These are phyloP conservation scores for Botia almorhae DNA, from an alignment of 2,797 vertebrate species.

Conservation along the genomic window DNA sequence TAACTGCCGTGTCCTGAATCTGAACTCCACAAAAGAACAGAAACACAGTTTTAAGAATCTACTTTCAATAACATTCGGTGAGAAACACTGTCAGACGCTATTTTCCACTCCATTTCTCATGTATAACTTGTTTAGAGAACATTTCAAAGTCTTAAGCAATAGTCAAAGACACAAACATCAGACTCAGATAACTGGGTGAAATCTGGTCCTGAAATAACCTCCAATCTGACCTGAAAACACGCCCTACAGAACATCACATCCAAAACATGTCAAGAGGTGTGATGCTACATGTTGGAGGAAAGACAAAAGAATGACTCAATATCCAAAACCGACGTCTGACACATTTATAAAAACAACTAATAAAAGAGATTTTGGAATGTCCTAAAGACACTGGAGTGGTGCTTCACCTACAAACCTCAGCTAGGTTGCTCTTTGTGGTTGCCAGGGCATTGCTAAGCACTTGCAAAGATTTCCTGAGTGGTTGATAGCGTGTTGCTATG, in stretches of 20 bases:
- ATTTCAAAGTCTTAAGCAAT: constrained; percentile 39
- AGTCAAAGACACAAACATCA: constrained; percentile 14
- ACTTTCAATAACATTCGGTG: constrained; percentile 56
- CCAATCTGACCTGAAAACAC: constrained; percentile 7
- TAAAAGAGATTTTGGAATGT: not conserved
- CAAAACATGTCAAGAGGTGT: constrained; percentile 26
- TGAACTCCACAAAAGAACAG: constrained; percentile 71
- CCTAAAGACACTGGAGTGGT: not conserved
- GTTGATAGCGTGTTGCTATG: too few species aligned
- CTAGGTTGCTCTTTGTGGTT: too few species aligned
- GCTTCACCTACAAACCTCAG: not conserved
- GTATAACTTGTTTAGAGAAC: constrained; percentile 20
- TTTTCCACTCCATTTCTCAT: constrained; percentile 47
- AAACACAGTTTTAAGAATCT: constrained; percentile 73
- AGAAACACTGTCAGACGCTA: constrained; percentile 49
- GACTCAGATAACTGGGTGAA: not conserved
- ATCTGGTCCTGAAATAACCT: constrained; percentile 25
- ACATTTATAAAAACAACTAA: constrained; percentile 9
- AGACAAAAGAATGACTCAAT: constrained; percentile 28
- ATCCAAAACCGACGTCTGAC: not conserved
- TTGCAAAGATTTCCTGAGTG: too few species aligned
- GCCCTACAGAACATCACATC: constrained; percentile 12
- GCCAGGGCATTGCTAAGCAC: too few species aligned
- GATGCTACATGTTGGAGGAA: constrained; percentile 6
- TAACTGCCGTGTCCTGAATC: constrained; percentile 61